Evolutionary conservation across 35 echinoderm and acorn worm species (phyloP).

Genomic region (Eucidaris tribuloides): DNA sequence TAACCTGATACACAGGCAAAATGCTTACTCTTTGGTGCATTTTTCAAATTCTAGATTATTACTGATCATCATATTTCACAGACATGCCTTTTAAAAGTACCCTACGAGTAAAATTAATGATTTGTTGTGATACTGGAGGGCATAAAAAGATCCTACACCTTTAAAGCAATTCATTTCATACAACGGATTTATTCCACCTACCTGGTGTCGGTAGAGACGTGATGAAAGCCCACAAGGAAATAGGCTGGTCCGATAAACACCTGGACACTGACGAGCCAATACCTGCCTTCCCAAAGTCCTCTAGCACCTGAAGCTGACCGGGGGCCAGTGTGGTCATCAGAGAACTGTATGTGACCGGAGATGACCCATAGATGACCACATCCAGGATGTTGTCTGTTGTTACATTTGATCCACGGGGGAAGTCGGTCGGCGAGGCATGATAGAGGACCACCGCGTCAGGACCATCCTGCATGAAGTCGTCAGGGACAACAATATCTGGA

Average conservation of each 20-base stretch:
- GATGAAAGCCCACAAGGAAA: conserved; percentile 56
- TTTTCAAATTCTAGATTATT: no score
- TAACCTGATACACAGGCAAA: no score
- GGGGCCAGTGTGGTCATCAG: conserved; percentile 65
- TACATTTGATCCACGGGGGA: neutral
- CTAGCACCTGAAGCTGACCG: conserved; percentile 60
- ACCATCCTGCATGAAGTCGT: conserved; percentile 59
- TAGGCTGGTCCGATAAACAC: conserved; percentile 57
- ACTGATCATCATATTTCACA: no score
- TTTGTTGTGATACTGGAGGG: neutral
- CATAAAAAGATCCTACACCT: neutral
- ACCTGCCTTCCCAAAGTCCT: conserved; percentile 24
- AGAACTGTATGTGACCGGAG: neutral
- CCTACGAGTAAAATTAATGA: neutral
- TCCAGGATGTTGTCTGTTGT: conserved; percentile 37
- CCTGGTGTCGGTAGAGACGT: conserved; percentile 81
- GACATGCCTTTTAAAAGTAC: no score
- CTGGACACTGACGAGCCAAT: conserved; percentile 51
- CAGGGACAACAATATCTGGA: conserved; percentile 48
- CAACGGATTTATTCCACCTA: neutral
- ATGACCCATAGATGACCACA: conserved; percentile 41
- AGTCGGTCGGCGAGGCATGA: neutral
- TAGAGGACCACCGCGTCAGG: conserved; percentile 78
- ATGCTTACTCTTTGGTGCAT: no score
- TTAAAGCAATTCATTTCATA: neutral